These are phyloP conservation scores for Turritopsis dohrnii DNA, from an alignment of 30 jellyfish, hydroid and myxozoan genomes.

Conservation along the genomic window DNA sequence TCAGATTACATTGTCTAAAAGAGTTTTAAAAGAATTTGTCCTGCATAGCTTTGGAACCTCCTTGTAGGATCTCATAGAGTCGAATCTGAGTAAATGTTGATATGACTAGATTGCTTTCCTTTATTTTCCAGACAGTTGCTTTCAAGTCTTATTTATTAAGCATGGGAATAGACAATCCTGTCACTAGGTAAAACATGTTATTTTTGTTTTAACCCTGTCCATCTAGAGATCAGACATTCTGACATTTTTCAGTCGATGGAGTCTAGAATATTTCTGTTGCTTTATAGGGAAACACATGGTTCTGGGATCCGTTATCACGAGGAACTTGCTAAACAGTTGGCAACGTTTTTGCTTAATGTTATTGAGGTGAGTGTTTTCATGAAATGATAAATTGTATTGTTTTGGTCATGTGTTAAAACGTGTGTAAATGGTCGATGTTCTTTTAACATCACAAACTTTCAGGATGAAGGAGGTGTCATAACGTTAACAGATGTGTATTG, in stretches of 20 bases:
- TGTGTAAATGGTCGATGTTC: too few species aligned
- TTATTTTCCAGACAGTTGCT: constrained; percentile 61
- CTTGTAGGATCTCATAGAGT: too few species aligned
- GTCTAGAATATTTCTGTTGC: too few species aligned
- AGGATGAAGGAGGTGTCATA: constrained; percentile 96
- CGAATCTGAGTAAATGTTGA: too few species aligned
- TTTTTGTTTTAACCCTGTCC: neutral
- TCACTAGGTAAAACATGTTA: constrained; percentile 53
- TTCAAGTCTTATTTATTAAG: constrained; percentile 82
- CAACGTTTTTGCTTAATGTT: constrained; percentile 52
- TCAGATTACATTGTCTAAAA: too few species aligned
- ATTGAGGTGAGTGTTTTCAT: constrained; percentile 55
- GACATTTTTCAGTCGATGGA: too few species aligned
- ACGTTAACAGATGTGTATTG: constrained; percentile 93
- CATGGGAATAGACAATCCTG: constrained; percentile 95
- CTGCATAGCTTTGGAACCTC: too few species aligned
- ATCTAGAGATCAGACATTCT: too few species aligned
- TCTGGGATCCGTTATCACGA: constrained; percentile 74
- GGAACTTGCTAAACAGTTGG: constrained; percentile 83
- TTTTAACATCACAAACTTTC: too few species aligned
- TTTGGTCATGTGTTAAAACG: too few species aligned
- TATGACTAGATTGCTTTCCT: neutral
- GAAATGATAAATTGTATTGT: too few species aligned
- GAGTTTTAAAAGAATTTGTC: too few species aligned
- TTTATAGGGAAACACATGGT: constrained; percentile 88